phyloP scores from a whole-genome alignment of 2,888 invertebrate species.

The Ganaspis brasiliensis region DNA sequence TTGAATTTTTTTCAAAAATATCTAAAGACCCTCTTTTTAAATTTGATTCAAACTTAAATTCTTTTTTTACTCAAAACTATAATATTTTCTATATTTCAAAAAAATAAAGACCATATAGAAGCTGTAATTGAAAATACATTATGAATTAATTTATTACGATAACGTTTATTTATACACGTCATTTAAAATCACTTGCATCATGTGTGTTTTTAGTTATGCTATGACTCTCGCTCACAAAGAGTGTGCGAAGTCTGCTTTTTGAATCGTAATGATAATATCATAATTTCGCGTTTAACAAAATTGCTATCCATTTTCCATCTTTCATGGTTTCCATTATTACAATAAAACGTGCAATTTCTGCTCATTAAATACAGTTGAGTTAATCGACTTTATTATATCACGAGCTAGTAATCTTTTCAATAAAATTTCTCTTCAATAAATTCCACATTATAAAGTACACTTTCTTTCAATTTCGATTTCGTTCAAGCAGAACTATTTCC shows the following conservation, averaged over 20 bases:
- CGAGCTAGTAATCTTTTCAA: background rate
- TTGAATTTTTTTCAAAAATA: no score
- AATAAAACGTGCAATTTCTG: background rate
- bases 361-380: background rate
- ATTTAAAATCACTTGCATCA: background rate
- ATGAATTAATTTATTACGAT: background rate
- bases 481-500: background rate
- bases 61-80: no score
- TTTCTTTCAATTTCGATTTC: conserved; percentile 5
- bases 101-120: no score
- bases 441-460: background rate
- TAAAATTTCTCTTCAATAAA: conserved; percentile 3
- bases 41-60: no score
- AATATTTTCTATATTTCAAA: no score
- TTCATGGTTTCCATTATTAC: background rate
- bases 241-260: background rate
- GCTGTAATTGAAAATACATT: background rate
- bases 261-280: background rate
- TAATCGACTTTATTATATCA: background rate
- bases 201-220: conserved; percentile 9
- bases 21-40: no score
- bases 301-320: background rate
- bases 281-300: background rate
- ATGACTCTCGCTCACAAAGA: background rate
- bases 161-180: background rate